These are phyloP conservation scores for Neelides folsomi DNA, from an alignment of 2,888 invertebrate species.

Conservation along the genomic window DNA sequence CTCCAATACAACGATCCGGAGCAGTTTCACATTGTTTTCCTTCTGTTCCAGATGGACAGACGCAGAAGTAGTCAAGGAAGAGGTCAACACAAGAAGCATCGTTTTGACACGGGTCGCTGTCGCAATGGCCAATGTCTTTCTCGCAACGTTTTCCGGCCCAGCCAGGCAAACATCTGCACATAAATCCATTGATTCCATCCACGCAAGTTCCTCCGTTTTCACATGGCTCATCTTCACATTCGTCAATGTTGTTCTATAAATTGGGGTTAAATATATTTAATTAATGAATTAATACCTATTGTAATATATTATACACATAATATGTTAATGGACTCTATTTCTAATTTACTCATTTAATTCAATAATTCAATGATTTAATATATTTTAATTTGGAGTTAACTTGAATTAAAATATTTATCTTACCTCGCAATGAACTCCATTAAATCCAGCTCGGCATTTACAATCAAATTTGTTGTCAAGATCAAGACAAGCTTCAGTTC, in stretches of 20 bases:
- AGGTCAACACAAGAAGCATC: constrained; percentile 80
- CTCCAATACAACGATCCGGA: constrained; percentile 83
- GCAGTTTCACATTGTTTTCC: constrained; percentile 95
- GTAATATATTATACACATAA: no score
- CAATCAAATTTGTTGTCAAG: constrained; percentile 75
- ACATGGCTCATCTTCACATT: constrained; percentile 68
- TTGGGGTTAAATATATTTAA: no score
- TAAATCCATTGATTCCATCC: constrained; percentile 70
- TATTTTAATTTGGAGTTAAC: not conserved
- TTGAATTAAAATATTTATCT: constrained; percentile 15
- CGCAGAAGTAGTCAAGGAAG: constrained; percentile 83
- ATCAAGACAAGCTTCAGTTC: constrained; percentile 80
- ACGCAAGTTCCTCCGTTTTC: constrained; percentile 76
- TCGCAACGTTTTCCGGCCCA: constrained; percentile 81
- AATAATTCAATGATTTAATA: no score
- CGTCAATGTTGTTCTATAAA: constrained; percentile 62
- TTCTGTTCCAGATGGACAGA: constrained; percentile 89
- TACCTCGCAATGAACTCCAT: constrained; percentile 65
- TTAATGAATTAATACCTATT: no score
- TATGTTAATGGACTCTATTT: no score
- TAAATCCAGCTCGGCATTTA: constrained; percentile 76
- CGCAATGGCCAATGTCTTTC: constrained; percentile 73
- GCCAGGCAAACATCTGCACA: constrained; percentile 67
- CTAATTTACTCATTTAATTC: no score
- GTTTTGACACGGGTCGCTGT: constrained; percentile 77